phyloP scores from a whole-genome alignment of 1,140 invertebrate species.

The Zophobas morio region DNA sequence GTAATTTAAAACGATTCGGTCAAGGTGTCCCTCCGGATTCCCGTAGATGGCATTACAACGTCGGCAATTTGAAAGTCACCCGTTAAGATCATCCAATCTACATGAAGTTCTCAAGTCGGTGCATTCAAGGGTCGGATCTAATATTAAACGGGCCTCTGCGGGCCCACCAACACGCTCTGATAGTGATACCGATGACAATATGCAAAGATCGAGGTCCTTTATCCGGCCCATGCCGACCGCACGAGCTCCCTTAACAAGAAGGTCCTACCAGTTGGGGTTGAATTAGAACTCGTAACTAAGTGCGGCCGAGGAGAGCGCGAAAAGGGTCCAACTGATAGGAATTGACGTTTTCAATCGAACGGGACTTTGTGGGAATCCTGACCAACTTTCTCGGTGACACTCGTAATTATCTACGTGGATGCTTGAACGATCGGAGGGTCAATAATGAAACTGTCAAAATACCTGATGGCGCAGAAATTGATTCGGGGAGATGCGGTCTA shows the following conservation, averaged over 20 bases:
- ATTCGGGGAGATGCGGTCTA: neutral
- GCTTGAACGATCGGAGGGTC: neutral
- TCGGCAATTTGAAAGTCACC: slow-evolving; percentile 45
- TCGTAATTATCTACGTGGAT: slow-evolving; percentile 45
- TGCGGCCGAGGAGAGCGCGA: slow-evolving; percentile 43
- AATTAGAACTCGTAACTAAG: slow-evolving; percentile 52
- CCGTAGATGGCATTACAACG: slow-evolving; percentile 16
- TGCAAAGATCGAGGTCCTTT: slow-evolving; percentile 47
- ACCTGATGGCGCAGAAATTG: neutral
- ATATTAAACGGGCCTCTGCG: slow-evolving; percentile 48
- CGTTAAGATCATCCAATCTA: slow-evolving; percentile 54
- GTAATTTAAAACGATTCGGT: slow-evolving; percentile 34
- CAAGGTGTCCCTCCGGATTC: slow-evolving; percentile 25
- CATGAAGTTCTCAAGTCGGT: slow-evolving; percentile 50
- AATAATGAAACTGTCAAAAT: slow-evolving; percentile 16
- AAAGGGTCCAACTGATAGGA: slow-evolving; percentile 44
- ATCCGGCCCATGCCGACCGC: slow-evolving; percentile 31
- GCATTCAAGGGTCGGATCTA: slow-evolving; percentile 39
- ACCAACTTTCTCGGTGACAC: slow-evolving; percentile 43
- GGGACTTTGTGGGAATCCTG: slow-evolving; percentile 42
- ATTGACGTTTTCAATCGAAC: slow-evolving; percentile 54
- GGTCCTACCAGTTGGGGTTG: slow-evolving; percentile 32
- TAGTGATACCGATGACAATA: slow-evolving; percentile 45
- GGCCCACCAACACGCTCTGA: slow-evolving; percentile 6
- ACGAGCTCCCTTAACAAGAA: slow-evolving; percentile 38